phyloP scores from a whole-genome alignment of 2,113 vertebrate genomes.

The Chroicocephalus ridibundus region DNA sequence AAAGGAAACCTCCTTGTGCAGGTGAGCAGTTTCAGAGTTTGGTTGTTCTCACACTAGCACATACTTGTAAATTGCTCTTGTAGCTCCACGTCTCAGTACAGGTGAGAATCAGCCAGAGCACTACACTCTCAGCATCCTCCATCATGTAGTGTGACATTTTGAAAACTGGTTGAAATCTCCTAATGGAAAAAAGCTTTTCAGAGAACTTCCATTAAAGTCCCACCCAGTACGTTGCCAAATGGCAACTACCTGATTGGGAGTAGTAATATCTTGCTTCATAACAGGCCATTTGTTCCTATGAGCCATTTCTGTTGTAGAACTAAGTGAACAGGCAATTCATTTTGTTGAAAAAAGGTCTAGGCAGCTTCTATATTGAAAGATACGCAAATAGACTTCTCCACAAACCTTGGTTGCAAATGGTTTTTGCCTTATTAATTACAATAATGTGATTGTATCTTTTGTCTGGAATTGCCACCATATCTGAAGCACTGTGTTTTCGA shows the following conservation, averaged over 20 bases:
- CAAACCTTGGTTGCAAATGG: neutral
- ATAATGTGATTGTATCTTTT: neutral
- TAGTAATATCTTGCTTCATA: neutral
- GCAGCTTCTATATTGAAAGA: neutral
- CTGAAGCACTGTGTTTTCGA: neutral
- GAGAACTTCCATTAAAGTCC: neutral
- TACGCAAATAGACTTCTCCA: neutral
- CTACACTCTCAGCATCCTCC: neutral
- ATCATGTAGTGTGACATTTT: neutral
- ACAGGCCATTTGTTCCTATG: neutral
- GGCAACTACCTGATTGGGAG: neutral
- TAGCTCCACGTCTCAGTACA: neutral
- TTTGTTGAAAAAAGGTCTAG: neutral
- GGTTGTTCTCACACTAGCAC: neutral
- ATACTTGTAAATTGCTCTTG: neutral
- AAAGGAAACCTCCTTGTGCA: neutral
- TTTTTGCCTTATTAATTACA: slow-evolving; percentile 6
- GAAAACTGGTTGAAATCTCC: neutral
- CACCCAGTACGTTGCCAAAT: neutral
- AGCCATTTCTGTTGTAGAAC: neutral
- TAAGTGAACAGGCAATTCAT: neutral
- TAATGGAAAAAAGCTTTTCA: neutral
- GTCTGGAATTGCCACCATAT: neutral
- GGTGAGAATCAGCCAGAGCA: neutral
- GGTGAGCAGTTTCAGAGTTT: neutral